Evolutionary conservation across 1,140 invertebrate species (phyloP).

Genomic region (Bacillus rossius): DNA sequence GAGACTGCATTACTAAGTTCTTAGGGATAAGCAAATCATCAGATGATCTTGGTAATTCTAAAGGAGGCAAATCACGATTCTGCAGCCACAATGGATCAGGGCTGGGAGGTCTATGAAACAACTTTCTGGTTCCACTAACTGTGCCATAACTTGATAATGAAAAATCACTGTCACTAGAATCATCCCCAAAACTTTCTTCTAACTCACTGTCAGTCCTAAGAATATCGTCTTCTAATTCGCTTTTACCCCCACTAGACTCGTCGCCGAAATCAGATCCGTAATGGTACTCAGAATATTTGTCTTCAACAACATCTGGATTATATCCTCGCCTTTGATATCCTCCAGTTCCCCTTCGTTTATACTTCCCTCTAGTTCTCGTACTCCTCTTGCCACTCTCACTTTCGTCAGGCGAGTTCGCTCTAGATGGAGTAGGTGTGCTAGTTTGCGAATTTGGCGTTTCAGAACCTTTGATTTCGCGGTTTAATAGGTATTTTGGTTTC

Average conservation of each 20-base stretch:
- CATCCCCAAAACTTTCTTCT: constrained; percentile 56
- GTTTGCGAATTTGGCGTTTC: constrained; percentile 56
- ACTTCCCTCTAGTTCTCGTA: constrained; percentile 39
- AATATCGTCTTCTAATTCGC: constrained; percentile 66
- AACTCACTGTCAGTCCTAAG: constrained; percentile 57
- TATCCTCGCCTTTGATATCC: constrained; percentile 60
- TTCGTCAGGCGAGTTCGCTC: constrained; percentile 65
- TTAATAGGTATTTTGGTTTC: constrained; percentile 84
- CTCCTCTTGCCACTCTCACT: constrained; percentile 63
- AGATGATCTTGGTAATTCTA: constrained; percentile 80
- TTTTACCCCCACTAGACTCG: constrained; percentile 68
- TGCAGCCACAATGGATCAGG: constrained; percentile 86
- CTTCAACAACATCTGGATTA: constrained; percentile 62
- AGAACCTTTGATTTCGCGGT: constrained; percentile 55
- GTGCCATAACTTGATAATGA: constrained; percentile 73
- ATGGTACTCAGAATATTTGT: constrained; percentile 81
- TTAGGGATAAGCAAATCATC: constrained; percentile 83
- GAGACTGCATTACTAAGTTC: constrained; percentile 68
- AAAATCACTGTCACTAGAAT: constrained; percentile 76
- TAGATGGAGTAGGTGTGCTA: constrained; percentile 69
- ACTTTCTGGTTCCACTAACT: constrained; percentile 51
- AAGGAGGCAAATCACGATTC: constrained; percentile 60
- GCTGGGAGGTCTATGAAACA: constrained; percentile 58
- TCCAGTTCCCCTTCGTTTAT: constrained; percentile 27
- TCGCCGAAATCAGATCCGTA: constrained; percentile 87